Percentiles rank a stretch among this genome's conserved stretches.
phyloP scores from a whole-genome alignment of 2,888 invertebrate genomes.

The Scelioninae gen. 2 region DNA sequence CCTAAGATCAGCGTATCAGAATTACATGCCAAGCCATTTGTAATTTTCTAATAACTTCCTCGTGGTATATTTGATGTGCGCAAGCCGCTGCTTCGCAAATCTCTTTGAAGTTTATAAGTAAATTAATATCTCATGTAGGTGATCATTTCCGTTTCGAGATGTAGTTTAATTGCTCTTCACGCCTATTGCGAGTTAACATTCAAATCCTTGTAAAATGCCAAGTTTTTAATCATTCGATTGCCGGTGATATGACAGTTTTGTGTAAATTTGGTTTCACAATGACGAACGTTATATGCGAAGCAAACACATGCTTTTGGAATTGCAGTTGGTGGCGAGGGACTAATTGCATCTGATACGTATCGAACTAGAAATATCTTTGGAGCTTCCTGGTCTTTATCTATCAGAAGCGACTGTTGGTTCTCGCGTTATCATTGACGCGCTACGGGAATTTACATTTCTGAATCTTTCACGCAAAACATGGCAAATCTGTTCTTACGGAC shows the following conservation, averaged over 20 bases:
- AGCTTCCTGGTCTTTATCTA: conserved; percentile 52
- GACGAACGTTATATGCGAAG: conserved; percentile 31
- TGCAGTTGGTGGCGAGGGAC: conserved; percentile 20
- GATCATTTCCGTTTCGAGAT: conserved; percentile 9
- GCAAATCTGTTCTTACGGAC: too few relatives aligned
- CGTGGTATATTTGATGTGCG: conserved; percentile 3
- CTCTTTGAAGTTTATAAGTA: conserved; percentile 7
- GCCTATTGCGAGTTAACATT: too few relatives aligned
- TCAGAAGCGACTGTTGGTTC: conserved; percentile 53
- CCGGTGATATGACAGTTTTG: too few relatives aligned
- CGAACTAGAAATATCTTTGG: conserved; percentile 42
- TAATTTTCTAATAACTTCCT: conserved; percentile 20
- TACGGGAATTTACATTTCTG: not conserved
- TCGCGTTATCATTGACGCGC: conserved; percentile 41
- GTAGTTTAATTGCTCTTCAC: not conserved
- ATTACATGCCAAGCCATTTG: conserved; percentile 29
- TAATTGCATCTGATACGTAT: too few relatives aligned
- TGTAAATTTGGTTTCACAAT: too few relatives aligned
- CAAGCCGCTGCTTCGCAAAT: not conserved
- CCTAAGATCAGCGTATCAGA: conserved; percentile 24
- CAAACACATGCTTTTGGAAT: conserved; percentile 31
- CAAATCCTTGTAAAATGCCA: too few relatives aligned
- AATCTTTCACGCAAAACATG: too few relatives aligned
- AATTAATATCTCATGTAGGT: conserved; percentile 8
- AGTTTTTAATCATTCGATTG: too few relatives aligned